These are phyloP conservation scores for Catharus ustulatus DNA, from an alignment of 2,797 vertebrate species.

Conservation along the genomic window DNA sequence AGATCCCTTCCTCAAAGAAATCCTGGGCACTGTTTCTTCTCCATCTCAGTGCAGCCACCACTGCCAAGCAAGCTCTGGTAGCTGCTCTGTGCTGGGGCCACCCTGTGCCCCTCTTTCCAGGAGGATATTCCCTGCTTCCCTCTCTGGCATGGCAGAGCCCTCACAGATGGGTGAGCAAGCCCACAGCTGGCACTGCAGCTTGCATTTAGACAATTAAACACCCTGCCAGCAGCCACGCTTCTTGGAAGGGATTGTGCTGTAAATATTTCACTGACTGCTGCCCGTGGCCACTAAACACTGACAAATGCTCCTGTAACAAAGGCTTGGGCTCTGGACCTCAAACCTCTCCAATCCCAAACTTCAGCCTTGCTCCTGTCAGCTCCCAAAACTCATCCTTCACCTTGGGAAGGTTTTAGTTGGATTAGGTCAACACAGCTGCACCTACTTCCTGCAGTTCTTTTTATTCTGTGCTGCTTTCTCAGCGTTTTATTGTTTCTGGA, in stretches of 20 bases:
- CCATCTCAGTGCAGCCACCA: neutral
- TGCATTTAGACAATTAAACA: slow-evolving; percentile 38
- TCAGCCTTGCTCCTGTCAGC: neutral
- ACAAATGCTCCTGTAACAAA: slow-evolving; percentile 40
- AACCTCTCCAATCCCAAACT: neutral
- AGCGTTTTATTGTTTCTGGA: neutral
- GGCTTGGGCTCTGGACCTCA: neutral
- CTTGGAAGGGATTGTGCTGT: slow-evolving; percentile 9
- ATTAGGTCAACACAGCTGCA: neutral
- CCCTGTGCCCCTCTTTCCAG: neutral
- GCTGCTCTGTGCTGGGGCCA: neutral
- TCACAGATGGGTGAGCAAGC: slow-evolving; percentile 33
- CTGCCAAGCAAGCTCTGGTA: neutral
- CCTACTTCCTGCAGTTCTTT: neutral
- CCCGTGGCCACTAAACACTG: neutral
- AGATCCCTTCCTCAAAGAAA: neutral
- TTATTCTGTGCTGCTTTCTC: neutral
- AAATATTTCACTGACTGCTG: slow-evolving; percentile 54
- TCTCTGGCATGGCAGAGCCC: neutral
- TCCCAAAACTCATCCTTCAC: neutral
- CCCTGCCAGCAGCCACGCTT: slow-evolving; percentile 32
- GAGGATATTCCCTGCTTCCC: neutral
- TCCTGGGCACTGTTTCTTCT: neutral
- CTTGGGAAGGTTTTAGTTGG: neutral
- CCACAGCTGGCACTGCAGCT: slow-evolving; percentile 54